Evolutionary conservation across 2,797 vertebrate genomes (phyloP), one percentile per base, ranked within the genome.

Genomic region (Gouania willdenowi): DNA sequence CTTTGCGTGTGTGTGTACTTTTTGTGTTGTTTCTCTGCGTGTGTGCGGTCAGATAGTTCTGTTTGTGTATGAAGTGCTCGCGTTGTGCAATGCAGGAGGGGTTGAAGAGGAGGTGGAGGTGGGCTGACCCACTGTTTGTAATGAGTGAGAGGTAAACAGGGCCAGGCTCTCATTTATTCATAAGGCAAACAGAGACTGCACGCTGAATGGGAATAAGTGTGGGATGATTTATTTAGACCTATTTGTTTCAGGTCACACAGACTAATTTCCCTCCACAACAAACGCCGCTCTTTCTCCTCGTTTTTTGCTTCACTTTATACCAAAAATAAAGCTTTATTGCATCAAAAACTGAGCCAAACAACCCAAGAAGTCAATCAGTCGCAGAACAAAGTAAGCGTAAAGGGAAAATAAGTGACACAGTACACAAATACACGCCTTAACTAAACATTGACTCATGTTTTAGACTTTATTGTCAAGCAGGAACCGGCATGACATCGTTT

Each of bases 151-250:
- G 84, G 81, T 87, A 90, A 88, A 92, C 86, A 89, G 80, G 78
- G 71, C 54, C 23, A 3, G 14, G 50, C 73, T 53, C 60, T 95
- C 68, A 89, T 86, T 93, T 92, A 94, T 94, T 94, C 81, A 94
- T 92, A 80, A 90, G 83, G 77, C 78, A 88, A 87, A 90, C 70
- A 88, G 66, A 77, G 78, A 72, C 71, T 54, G 81, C 80, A 80
- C 71, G 44, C 79, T 79, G 66, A 62, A 74, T 76, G 59, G 75
- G 80, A 88, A 91, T 87, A 87, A 84, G 78, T 63, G 65, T 79
- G 72, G 43, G 65, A 91, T 94, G 84, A 92, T 90, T 94, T 90
- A 94, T 92, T 93, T 77, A 90, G 57, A 77, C 57, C 50, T 39
- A 52, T 66, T 73, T 84, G 78, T 89, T 87, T 86, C 78, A 4